Conservation (phyloP, 2,797 vertebrate species). For the Sebastiscus albofasciatus region DNA sequence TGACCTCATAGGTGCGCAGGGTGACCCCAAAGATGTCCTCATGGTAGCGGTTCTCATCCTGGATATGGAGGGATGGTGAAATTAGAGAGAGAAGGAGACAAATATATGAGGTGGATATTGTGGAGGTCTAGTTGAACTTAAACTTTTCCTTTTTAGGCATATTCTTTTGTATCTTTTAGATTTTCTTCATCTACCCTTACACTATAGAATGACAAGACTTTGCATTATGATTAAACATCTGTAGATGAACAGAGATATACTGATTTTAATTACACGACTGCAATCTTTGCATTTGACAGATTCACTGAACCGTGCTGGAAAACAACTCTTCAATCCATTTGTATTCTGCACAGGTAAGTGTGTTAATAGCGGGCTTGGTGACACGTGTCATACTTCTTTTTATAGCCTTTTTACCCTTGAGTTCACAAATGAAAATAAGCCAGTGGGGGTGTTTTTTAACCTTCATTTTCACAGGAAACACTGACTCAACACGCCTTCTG, state of each 20-base stretch:
- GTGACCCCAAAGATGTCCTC: slow-evolving; percentile 99
- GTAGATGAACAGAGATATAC: background rate
- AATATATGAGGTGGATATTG: background rate
- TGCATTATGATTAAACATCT: background rate
- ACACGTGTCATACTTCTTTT: background rate
- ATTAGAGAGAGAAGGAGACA: background rate
- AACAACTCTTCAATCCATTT: background rate
- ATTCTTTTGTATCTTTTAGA: background rate
- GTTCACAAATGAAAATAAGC: slow-evolving; percentile 7
- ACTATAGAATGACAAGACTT: background rate
- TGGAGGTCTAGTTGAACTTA: background rate
- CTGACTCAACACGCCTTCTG: background rate
- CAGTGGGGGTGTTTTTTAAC: slow-evolving; percentile 1
- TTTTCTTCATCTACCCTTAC: background rate
- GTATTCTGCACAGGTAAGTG: background rate
- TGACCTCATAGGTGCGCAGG: slow-evolving; percentile 96
- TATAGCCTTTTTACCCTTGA: slow-evolving; percentile 8
- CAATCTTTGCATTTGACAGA: background rate
- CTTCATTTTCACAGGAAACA: background rate
- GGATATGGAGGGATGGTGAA: background rate
- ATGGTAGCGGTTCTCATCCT: slow-evolving; percentile 98
- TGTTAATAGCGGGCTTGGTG: background rate
- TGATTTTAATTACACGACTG: background rate
- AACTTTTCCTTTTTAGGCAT: background rate
- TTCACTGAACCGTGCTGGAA: background rate